These are phyloP conservation scores for Geophilus truncorum DNA, from an alignment of 2,888 invertebrate species.

Conservation along the genomic window DNA sequence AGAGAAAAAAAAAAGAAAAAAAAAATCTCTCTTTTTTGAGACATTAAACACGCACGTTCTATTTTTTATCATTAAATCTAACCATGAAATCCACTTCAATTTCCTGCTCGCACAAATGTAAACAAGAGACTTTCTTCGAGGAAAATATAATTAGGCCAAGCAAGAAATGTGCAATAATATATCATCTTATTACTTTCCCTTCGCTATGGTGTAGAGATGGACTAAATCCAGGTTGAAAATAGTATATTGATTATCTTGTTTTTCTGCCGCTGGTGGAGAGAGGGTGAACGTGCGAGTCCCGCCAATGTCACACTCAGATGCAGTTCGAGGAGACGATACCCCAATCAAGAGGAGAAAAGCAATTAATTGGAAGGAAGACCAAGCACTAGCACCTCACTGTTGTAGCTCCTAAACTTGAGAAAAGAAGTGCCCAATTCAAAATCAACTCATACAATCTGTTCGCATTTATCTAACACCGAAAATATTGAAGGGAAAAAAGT, in stretches of 20 bases:
- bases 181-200: neutral
- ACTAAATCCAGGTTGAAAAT: constrained; percentile 5
- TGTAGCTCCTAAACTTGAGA: neutral
- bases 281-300: neutral
- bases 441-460: neutral
- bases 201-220: neutral
- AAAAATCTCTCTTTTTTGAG: neutral
- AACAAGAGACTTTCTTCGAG: too few species aligned
- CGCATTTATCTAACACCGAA: neutral
- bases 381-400: neutral
- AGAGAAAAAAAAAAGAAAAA: neutral
- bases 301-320: neutral
- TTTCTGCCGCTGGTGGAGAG: neutral
- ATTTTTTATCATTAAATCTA: neutral
- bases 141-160: neutral
- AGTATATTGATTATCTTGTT: constrained; percentile 33
- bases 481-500: neutral
- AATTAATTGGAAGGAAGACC: constrained; percentile 27
- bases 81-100: neutral
- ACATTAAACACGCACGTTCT: neutral
- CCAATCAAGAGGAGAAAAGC: constrained; percentile 30
- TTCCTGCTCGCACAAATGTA: too few species aligned
- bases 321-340: constrained; percentile 10
- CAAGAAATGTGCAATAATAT: neutral
- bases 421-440: neutral